Conservation (phyloP, 1,140 invertebrate species). For the Myzus persicae region DNA sequence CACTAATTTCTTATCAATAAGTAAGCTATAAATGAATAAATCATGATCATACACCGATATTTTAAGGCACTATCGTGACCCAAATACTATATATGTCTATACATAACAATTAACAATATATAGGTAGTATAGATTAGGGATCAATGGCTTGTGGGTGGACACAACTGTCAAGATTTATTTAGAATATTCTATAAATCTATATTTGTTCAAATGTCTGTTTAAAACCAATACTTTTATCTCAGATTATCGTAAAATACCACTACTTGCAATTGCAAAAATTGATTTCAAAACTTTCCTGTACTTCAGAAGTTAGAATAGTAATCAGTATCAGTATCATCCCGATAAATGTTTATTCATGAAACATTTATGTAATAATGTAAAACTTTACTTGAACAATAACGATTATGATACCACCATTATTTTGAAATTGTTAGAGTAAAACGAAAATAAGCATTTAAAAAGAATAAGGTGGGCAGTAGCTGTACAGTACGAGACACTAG, state of each 20-base stretch:
- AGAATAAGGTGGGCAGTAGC: neutral
- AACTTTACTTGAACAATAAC: neutral
- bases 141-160: neutral
- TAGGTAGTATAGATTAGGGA: neutral
- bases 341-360: too few species aligned
- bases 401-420: neutral
- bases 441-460: neutral
- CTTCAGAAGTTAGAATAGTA: neutral
- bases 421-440: neutral
- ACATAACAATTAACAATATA: too few species aligned
- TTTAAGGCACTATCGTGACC: neutral
- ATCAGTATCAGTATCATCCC: neutral
- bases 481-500: too few species aligned
- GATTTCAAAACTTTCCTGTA: neutral
- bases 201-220: neutral
- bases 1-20: neutral
- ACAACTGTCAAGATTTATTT: neutral
- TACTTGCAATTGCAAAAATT: neutral
- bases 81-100: too few species aligned
- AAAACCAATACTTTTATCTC: neutral
- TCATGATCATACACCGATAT: neutral
- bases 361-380: neutral
- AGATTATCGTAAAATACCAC: neutral
- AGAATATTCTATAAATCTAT: neutral
- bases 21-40: neutral